Conservation (phyloP, 53 echinoderm and acorn worm genomes). For the Stichopus horrens region DNA sequence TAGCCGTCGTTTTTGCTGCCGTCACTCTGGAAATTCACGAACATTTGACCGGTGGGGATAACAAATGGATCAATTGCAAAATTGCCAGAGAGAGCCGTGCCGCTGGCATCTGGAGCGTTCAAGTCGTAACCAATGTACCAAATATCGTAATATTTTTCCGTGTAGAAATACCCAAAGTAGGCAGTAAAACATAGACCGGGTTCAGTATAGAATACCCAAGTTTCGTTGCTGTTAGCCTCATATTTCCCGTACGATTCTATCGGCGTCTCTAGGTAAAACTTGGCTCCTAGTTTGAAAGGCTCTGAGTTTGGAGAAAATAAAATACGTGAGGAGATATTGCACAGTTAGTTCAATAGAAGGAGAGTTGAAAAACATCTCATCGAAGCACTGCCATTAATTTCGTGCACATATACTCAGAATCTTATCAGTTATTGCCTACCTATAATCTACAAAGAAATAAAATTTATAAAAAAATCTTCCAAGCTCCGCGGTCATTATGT, state of each 20-base stretch:
- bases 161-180: neutral
- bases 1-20: slow-evolving; percentile 8
- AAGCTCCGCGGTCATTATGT: too few species aligned
- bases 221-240: neutral
- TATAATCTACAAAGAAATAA: too few species aligned
- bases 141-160: neutral
- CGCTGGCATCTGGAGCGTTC: neutral
- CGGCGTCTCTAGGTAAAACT: slow-evolving; percentile 1
- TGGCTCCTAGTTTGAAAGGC: neutral
- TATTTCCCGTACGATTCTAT: neutral
- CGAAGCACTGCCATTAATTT: too few species aligned
- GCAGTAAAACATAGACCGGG: neutral
- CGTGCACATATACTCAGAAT: too few species aligned
- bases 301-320: neutral
- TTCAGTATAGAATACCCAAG: neutral
- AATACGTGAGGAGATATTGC: too few species aligned
- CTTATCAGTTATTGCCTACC: too few species aligned
- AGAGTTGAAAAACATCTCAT: too few species aligned
- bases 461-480: too few species aligned
- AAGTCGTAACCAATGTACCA: slow-evolving; percentile 3
- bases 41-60: neutral
- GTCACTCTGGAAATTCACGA: slow-evolving; percentile 4
- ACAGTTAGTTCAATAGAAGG: too few species aligned
- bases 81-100: neutral
- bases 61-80: neutral